A percentile compares a stretch with the other conserved stretches of the same genome.
Conservation (phyloP, 2,888 invertebrate genomes). For the Tiliacea aurago region DNA sequence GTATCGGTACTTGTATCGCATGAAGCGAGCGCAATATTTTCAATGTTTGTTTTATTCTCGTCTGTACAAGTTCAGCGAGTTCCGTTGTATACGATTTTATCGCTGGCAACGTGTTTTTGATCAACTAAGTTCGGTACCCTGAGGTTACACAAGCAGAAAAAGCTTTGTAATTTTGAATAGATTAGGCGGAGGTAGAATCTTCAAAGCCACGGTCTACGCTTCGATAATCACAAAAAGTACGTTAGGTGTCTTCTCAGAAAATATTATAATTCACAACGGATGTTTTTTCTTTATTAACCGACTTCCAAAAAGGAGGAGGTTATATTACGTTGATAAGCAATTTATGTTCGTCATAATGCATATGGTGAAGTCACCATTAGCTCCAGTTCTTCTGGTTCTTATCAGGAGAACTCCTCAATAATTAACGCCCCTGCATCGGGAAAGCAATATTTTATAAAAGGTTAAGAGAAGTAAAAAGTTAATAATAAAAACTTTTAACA, state of each 20-base stretch:
- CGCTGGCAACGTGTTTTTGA: slow-evolving; percentile 42
- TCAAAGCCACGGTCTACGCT: slow-evolving; percentile 7
- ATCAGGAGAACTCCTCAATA: too few species aligned
- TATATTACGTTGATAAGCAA: too few species aligned
- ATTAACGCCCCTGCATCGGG: too few species aligned
- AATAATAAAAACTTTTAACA: too few species aligned
- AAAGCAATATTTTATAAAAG: too few species aligned
- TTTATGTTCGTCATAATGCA: too few species aligned
- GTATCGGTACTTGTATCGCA: slow-evolving; percentile 8
- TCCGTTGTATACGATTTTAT: slow-evolving; percentile 37
- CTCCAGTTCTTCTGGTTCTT: too few species aligned
- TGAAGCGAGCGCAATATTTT: slow-evolving; percentile 48
- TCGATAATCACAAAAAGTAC: slow-evolving; percentile 13
- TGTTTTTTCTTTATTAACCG: background rate
- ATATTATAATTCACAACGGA: background rate
- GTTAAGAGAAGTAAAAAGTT: too few species aligned
- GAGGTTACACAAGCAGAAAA: slow-evolving; percentile 32
- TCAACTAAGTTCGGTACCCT: slow-evolving; percentile 23
- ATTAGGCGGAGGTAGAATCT: slow-evolving; percentile 19
- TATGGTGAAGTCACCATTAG: too few species aligned
- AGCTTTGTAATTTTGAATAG: slow-evolving; percentile 29
- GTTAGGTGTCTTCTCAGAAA: slow-evolving; percentile 4
- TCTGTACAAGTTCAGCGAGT: slow-evolving; percentile 24
- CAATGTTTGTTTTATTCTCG: slow-evolving; percentile 53
- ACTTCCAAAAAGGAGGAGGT: too few species aligned